Evolutionary conservation across 2,888 invertebrate species (phyloP).

Genomic region (Prenolepis imparis): DNA sequence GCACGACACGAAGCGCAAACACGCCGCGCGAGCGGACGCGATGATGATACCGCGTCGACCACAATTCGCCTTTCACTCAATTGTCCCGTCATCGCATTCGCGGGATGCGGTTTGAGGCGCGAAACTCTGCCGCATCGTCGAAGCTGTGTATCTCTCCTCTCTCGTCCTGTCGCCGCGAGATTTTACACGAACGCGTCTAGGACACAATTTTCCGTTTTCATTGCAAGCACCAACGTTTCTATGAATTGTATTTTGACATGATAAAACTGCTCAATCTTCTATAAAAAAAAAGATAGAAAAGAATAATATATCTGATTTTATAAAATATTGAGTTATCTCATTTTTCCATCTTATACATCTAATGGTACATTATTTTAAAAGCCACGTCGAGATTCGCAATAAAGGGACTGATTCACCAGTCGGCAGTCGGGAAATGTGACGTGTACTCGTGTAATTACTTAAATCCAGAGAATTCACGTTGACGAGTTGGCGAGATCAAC

Average conservation of each 20-base stretch:
- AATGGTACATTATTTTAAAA: no score
- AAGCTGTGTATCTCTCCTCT: background rate
- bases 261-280: background rate
- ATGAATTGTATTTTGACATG: background rate
- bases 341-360: no score
- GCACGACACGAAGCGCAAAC: conserved; percentile 24
- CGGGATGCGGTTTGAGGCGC: conserved; percentile 35
- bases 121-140: conserved; percentile 34
- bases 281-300: background rate
- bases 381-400: background rate
- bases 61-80: conserved; percentile 55
- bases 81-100: conserved; percentile 37
- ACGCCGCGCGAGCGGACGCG: conserved; percentile 19
- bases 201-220: background rate
- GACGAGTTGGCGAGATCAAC: conserved; percentile 26
- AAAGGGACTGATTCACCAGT: conserved; percentile 25
- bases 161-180: background rate
- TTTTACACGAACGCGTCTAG: background rate
- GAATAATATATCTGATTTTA: background rate
- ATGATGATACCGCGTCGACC: conserved; percentile 50
- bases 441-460: conserved; percentile 47
- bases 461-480: conserved; percentile 40
- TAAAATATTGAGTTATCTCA: background rate
- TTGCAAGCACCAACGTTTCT: background rate
- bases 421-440: conserved; percentile 17